Base-by-base conservation (phyloP, 2,888 invertebrate species). In the Nemapogon koenigi region DNA sequence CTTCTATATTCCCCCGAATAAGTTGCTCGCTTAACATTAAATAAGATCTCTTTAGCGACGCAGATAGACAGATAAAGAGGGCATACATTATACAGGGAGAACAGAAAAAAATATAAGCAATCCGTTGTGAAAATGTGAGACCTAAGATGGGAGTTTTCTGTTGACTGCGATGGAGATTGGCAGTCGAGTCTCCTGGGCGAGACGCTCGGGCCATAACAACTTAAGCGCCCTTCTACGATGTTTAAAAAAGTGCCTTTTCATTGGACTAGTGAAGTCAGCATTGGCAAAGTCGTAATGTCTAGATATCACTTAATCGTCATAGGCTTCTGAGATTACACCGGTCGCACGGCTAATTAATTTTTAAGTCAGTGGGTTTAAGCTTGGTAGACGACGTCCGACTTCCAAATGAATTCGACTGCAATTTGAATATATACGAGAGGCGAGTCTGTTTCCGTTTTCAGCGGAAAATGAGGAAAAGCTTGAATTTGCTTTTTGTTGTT, bases 331-430 rank as follows among this genome's bases (percentile, higher is more conserved):
- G 70, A 73, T 78, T 78, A 78, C 70, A 69, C 70, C 70, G 71
- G 73, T 73, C 67, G 67, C 76, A 69, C 65, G 70, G 68, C 65
- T 79, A 78, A 80, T 80, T 78, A 79, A 79, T 78, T 79, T 79
- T 79, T 73, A 78, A 78, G 72, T 72, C 76, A 55, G 61, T 60
- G 59, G 69, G 63, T 61, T 57, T 49, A 57, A 62, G 55, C 53
- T 17, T 52, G 47, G 52, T 60, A 60, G 49, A 56, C 64, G 50
- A 51, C 49, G 54, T 60, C 63, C 57, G 62, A 63, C 57, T 67
- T 66, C 58, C 57, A 57, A 68, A 57, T 60, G 62, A 70, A 68
- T 70, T 66, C 56, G 51, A 59, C 63, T 62, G 52, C 57, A 61
- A 70, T 72, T 65, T 63, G 55, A 61, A 59, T 63, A 62, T 43